These are phyloP conservation scores for Plusia festucae DNA, from an alignment of 2,888 invertebrate species.

Conservation along the genomic window DNA sequence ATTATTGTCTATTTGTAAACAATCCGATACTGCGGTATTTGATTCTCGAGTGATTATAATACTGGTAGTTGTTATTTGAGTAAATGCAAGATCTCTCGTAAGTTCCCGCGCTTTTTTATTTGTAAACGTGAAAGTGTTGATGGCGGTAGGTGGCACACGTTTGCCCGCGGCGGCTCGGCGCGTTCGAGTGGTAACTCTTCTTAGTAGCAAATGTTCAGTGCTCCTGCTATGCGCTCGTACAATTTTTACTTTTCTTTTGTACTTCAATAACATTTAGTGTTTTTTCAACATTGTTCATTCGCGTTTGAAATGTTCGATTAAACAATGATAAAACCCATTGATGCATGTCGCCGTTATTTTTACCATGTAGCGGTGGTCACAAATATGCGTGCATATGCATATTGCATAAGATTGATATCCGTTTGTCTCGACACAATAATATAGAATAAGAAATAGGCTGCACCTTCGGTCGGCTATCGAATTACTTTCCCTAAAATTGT, in stretches of 20 bases:
- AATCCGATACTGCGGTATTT: conserved; percentile 65
- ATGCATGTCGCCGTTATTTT: conserved; percentile 55
- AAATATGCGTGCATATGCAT: conserved; percentile 58
- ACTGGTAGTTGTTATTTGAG: conserved; percentile 58
- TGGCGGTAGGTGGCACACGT: conserved; percentile 72
- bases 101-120: conserved; percentile 76
- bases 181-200: conserved; percentile 72
- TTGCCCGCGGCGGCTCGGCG: conserved; percentile 73
- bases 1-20: conserved; percentile 73
- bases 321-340: conserved; percentile 56
- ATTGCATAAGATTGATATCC: conserved; percentile 66
- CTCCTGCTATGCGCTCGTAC: conserved; percentile 44
- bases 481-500: not conserved
- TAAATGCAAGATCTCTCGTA: conserved; percentile 71
- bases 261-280: conserved; percentile 50
- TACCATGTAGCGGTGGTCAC: conserved; percentile 52
- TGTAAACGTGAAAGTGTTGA: conserved; percentile 80
- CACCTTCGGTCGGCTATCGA: conserved; percentile 6
- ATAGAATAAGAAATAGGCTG: conserved; percentile 39
- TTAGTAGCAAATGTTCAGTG: conserved; percentile 38
- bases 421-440: conserved; percentile 50
- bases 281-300: conserved; percentile 51
- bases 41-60: conserved; percentile 57
- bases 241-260: conserved; percentile 62
- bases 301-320: conserved; percentile 42